Evolutionary conservation across 2,888 invertebrate species (phyloP).

Genomic region (Melanophora roralis): DNA sequence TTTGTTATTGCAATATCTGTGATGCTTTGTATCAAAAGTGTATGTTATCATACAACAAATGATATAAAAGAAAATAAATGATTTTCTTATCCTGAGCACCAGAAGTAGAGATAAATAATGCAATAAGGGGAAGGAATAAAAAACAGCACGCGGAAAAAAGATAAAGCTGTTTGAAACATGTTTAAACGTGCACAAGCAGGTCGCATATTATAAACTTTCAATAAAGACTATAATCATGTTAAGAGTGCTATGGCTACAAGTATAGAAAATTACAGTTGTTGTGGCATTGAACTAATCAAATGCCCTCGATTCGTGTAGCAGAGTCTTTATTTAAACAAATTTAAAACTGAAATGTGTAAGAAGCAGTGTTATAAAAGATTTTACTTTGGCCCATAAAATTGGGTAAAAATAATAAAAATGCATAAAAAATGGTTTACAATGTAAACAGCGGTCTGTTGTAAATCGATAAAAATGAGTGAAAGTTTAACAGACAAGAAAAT

Average conservation of each 20-base stretch:
- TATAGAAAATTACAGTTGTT: not conserved
- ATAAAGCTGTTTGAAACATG: constrained; percentile 17
- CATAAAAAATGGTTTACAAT: not conserved
- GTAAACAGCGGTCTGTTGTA: not conserved
- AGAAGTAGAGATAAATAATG: too few species aligned
- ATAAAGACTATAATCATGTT: not conserved
- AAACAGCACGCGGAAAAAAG: constrained; percentile 20
- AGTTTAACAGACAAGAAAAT: not conserved
- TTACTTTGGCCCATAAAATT: not conserved
- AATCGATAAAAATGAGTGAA: constrained; percentile 37
- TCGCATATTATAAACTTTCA: not conserved
- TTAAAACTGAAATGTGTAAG: not conserved
- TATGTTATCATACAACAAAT: not conserved
- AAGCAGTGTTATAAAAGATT: not conserved
- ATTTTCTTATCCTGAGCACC: constrained; percentile 18
- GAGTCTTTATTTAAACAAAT: not conserved
- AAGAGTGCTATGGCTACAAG: not conserved
- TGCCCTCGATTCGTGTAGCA: constrained; percentile 23
- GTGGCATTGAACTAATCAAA: constrained; percentile 49
- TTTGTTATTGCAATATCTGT: not conserved
- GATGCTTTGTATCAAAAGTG: not conserved
- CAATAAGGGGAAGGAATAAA: not conserved
- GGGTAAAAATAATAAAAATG: not conserved
- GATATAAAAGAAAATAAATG: constrained; percentile 27
- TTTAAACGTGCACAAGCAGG: constrained; percentile 6